These are phyloP conservation scores for Cephalopachus bancanus DNA, from an alignment of 2,797 vertebrate species.

Conservation along the genomic window DNA sequence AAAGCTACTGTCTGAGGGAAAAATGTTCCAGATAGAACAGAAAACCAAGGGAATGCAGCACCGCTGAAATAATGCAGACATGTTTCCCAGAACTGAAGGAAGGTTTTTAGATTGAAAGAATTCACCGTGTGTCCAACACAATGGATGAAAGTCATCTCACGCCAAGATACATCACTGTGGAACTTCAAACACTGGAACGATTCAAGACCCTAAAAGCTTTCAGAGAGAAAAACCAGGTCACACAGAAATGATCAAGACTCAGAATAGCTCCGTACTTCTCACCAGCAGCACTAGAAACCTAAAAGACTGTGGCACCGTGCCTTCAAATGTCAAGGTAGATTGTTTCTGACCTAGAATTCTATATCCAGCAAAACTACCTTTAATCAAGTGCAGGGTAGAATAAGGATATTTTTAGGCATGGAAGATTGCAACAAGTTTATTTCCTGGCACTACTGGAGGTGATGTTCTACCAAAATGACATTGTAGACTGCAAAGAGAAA, in stretches of 20 bases:
- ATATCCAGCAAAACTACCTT: conserved; percentile 47
- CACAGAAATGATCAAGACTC: not conserved
- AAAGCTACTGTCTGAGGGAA: not conserved
- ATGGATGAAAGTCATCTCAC: not conserved
- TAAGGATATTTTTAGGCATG: not conserved
- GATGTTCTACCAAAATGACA: not conserved
- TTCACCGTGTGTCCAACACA: not conserved
- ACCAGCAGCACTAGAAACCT: not conserved
- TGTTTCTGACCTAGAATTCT: not conserved
- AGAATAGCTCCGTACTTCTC: not conserved
- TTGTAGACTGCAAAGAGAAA: not conserved
- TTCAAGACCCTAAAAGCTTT: not conserved
- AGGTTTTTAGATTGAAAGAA: not conserved
- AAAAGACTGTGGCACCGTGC: not conserved
- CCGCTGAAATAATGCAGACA: not conserved
- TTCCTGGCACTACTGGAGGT: not conserved
- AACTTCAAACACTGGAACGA: not conserved
- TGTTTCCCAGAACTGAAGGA: not conserved
- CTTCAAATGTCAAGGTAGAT: not conserved
- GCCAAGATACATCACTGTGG: not conserved
- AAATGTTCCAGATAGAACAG: not conserved
- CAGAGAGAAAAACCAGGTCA: not conserved
- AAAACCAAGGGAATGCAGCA: not conserved
- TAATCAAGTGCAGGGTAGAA: not conserved
- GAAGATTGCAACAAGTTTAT: not conserved